Base-by-base conservation (phyloP, 1,140 invertebrate genomes). In the Pemphigus obesinymphae region DNA sequence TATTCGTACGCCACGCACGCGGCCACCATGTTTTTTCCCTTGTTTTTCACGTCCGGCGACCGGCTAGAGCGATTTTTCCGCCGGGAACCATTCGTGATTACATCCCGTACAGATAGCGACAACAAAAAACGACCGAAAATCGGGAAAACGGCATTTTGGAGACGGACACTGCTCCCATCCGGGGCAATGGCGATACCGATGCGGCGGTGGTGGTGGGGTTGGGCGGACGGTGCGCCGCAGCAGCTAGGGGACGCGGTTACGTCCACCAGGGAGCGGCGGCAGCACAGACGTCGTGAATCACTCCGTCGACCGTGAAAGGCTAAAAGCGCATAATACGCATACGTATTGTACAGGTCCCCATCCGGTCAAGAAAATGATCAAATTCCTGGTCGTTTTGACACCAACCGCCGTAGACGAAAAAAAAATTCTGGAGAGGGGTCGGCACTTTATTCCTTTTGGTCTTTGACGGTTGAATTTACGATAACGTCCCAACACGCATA, bases 1-100 rank as follows among this genome's bases (percentile, higher is more conserved):
- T 70, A 82, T 70, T 72, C 61, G 29, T 72, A 72, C 80, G 61
- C 61, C 61, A 34, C 80, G 61, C 61, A 82, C 80, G 66, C 80
- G 61, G 48, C 66, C 61, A 82, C 61, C 80, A 82, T 68, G 80
- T 82, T 82, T 80, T 63, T 29, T 7, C 1, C 17, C 0, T 15
- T 1, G 23, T 63, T 80, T 43, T 43, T n/a, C 2, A 0, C 34
- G 23, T 0, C 15, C 55, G 7, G 55, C 7, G 7, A 3, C 55
- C 37, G n/a, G 6, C 40, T 3, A n/a, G 3, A 2, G 29, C 29
- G 45, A 1, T 34, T 23, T 37, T 20, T 15, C 6, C 4, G 2
- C 3, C n/a, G 15, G 40, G 6, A 0, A n/a, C 0, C 0, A 11
- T 15, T 6, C 17, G 3, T 26, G 3, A 3, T 26, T 3, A 8